Conservation (phyloP, 2,888 invertebrate species). For the Agrotis ipsilon region DNA sequence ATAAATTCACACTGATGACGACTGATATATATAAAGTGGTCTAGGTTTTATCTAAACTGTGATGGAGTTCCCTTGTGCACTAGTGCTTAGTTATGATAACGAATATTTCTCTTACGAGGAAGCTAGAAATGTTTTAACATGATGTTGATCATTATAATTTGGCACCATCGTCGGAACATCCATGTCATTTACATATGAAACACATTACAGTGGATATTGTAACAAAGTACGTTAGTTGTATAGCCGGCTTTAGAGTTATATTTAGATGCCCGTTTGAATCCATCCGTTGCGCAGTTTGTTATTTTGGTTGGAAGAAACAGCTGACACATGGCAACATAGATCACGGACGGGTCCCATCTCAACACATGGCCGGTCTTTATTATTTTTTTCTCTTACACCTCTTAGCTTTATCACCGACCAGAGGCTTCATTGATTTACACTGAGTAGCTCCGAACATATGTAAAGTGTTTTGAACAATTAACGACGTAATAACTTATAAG, state of each 20-base stretch:
- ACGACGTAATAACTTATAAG: slow-evolving; percentile 23
- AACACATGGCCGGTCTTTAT: slow-evolving; percentile 71
- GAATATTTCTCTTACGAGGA: slow-evolving; percentile 4
- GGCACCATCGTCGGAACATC: slow-evolving; percentile 36
- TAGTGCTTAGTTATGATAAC: slow-evolving; percentile 4
- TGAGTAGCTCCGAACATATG: slow-evolving; percentile 26
- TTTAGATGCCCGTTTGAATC: slow-evolving; percentile 63
- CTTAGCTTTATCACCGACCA: slow-evolving; percentile 55
- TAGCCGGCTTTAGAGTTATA: slow-evolving; percentile 60
- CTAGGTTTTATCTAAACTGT: slow-evolving; percentile 31
- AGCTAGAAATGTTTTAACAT: not conserved
- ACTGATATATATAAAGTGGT: slow-evolving; percentile 17
- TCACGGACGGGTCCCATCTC: slow-evolving; percentile 67
- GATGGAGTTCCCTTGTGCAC: slow-evolving; percentile 26
- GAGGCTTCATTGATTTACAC: slow-evolving; percentile 53
- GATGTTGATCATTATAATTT: slow-evolving; percentile 36
- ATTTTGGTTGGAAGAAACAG: slow-evolving; percentile 79
- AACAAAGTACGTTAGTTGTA: slow-evolving; percentile 46
- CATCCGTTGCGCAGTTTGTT: slow-evolving; percentile 82
- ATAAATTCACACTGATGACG: slow-evolving; percentile 32
- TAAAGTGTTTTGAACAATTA: slow-evolving; percentile 28
- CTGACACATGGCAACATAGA: slow-evolving; percentile 80
- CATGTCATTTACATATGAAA: slow-evolving; percentile 48
- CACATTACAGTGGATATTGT: slow-evolving; percentile 35
- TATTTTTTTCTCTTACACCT: slow-evolving; percentile 56